These are phyloP conservation scores for Pecten maximus DNA, from an alignment of 2,888 invertebrate genomes.

Conservation along the genomic window DNA sequence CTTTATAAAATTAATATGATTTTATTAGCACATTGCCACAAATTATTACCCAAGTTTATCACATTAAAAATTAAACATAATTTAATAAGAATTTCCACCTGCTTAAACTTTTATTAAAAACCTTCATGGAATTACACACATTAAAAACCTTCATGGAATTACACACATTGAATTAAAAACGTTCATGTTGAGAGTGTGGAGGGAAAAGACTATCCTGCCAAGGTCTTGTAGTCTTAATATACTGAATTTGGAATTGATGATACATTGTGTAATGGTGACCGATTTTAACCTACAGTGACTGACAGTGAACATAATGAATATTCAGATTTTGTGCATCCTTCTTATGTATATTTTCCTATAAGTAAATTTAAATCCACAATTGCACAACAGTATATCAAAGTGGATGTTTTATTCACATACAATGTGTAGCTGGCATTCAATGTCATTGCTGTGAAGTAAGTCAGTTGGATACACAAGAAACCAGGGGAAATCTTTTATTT, in stretches of 20 bases:
- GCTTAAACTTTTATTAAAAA: not conserved
- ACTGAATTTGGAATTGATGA: not conserved
- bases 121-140: not conserved
- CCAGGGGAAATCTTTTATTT: no score
- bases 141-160: not conserved
- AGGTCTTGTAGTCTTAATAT: not conserved
- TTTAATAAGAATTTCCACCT: not conserved
- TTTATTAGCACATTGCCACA: not conserved
- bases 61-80: not conserved
- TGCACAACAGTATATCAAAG: not conserved
- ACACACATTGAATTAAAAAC: no score
- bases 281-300: not conserved
- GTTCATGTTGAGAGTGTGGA: not conserved
- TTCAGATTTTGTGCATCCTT: not conserved
- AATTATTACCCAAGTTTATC: not conserved
- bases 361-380: not conserved
- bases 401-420: no score
- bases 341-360: not conserved
- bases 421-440: no score
- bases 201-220: not conserved
- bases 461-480: not conserved
- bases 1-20: not conserved
- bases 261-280: no score
- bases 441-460: not conserved
- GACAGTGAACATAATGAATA: not conserved